Conservation (phyloP, 2,113 vertebrate genomes). For the Saguinus imperator region DNA sequence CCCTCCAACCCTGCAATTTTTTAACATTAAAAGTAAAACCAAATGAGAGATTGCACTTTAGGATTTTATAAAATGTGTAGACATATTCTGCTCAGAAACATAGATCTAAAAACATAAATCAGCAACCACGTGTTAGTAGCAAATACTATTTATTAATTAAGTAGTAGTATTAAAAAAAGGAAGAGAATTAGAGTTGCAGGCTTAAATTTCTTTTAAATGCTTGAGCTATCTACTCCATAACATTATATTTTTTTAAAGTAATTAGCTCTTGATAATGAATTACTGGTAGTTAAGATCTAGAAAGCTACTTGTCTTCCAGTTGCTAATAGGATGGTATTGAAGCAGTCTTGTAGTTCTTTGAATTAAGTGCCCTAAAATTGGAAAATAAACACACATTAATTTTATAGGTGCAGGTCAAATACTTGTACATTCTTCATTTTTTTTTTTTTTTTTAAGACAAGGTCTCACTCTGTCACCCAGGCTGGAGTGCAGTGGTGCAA, state of each 20-base stretch:
- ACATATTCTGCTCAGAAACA: constrained; percentile 29
- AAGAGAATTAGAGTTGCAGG: not conserved
- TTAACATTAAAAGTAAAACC: not conserved
- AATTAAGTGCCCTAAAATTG: constrained; percentile 82
- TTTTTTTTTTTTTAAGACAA: no score
- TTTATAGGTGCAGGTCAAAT: not conserved
- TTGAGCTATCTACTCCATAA: constrained; percentile 4
- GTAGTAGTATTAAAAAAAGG: constrained; percentile 6
- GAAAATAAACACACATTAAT: constrained; percentile 64
- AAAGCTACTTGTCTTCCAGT: not conserved
- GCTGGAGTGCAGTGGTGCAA: no score
- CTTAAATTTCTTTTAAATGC: constrained; percentile 45
- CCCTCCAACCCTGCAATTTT: not conserved
- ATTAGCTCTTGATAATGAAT: constrained; percentile 8
- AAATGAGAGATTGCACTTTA: not conserved
- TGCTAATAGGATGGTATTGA: constrained; percentile 69
- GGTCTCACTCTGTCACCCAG: no score
- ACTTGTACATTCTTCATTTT: no score
- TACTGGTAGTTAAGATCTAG: not conserved
- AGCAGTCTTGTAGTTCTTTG: constrained; percentile 81
- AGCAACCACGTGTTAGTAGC: not conserved
- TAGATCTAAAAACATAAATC: not conserved
- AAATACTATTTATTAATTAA: constrained; percentile 60
- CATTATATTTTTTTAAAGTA: constrained; percentile 54
- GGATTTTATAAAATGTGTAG: not conserved